Percentiles rank a stretch among this genome's conserved stretches.
Evolutionary conservation across 1,140 invertebrate species (phyloP).

Genomic region (Andricus grossulariae): DNA sequence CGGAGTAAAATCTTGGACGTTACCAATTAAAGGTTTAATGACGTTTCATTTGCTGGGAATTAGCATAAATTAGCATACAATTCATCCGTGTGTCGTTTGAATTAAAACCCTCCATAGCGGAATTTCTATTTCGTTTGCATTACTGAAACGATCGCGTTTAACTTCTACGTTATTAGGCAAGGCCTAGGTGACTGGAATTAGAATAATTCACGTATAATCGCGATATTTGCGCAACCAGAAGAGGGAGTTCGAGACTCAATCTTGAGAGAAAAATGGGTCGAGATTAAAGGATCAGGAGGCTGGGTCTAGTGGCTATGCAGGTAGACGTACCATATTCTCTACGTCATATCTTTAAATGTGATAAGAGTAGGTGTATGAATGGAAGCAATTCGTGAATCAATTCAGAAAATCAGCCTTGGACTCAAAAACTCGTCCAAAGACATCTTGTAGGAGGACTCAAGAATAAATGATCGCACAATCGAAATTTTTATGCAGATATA

Average conservation of each 20-base stretch:
- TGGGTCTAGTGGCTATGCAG: background rate
- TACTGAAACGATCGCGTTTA: background rate
- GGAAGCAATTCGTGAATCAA: constrained; percentile 28
- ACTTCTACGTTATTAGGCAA: background rate
- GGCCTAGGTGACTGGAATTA: background rate
- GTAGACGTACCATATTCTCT: background rate
- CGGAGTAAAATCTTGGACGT: constrained; percentile 49
- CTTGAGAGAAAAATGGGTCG: no score
- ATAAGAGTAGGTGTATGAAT: constrained; percentile 28
- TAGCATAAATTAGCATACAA: constrained; percentile 54
- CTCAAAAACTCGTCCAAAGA: constrained; percentile 22
- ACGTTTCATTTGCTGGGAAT: constrained; percentile 29
- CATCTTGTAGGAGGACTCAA: constrained; percentile 7
- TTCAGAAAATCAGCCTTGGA: constrained; percentile 17
- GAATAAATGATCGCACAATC: constrained; percentile 14
- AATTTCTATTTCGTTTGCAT: background rate
- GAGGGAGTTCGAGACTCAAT: no score
- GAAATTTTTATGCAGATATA: constrained; percentile 3
- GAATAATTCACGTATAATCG: no score
- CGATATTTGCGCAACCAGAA: no score
- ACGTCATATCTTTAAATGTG: constrained; percentile 3
- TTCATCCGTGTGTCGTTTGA: constrained; percentile 9
- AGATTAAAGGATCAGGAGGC: no score
- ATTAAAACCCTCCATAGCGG: background rate
- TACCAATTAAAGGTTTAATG: constrained; percentile 37